phyloP scores from a whole-genome alignment of 2,797 vertebrate species.

The Philypnodon macrostomus region DNA sequence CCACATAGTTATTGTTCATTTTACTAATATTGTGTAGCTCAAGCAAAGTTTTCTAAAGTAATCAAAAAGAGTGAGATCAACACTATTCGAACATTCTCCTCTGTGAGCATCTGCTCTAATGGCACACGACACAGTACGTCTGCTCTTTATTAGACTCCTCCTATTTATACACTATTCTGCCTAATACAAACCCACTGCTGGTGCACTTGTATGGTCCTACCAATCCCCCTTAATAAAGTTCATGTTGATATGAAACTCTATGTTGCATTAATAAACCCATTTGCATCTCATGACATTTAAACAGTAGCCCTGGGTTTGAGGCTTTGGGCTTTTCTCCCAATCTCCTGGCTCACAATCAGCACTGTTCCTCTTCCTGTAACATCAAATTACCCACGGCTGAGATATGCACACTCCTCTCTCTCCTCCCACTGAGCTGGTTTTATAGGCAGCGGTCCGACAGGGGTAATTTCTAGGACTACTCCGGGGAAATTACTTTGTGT shows the following conservation, averaged over 20 bases:
- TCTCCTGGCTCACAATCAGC: conserved; percentile 52
- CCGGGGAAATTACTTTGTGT: conserved; percentile 77
- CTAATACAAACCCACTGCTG: conserved; percentile 41
- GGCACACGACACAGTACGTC: conserved; percentile 22
- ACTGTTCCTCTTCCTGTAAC: conserved; percentile 52
- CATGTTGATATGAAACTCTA: conserved; percentile 21
- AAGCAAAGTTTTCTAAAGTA: conserved; percentile 14
- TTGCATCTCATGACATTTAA: conserved; percentile 40
- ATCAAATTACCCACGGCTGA: conserved; percentile 62
- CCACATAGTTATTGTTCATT: too few species aligned
- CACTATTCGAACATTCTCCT: conserved; percentile 21
- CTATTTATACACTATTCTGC: conserved; percentile 42
- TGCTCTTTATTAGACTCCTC: conserved; percentile 44
- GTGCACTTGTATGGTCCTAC: conserved; percentile 27
- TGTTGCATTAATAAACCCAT: conserved; percentile 38
- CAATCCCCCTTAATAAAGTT: conserved; percentile 31
- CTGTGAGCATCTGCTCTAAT: conserved; percentile 15
- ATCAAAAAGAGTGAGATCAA: background rate
- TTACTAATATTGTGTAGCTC: too few species aligned
- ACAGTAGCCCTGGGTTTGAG: conserved; percentile 34
- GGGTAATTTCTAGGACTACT: conserved; percentile 68
- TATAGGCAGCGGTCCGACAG: conserved; percentile 64
- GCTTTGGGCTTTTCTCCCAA: conserved; percentile 25
- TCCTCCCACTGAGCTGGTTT: conserved; percentile 62
- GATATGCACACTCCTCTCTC: conserved; percentile 34